Evolutionary conservation across 2,113 vertebrate genomes (phyloP).

Genomic region (Periophthalmodon schlosseri): DNA sequence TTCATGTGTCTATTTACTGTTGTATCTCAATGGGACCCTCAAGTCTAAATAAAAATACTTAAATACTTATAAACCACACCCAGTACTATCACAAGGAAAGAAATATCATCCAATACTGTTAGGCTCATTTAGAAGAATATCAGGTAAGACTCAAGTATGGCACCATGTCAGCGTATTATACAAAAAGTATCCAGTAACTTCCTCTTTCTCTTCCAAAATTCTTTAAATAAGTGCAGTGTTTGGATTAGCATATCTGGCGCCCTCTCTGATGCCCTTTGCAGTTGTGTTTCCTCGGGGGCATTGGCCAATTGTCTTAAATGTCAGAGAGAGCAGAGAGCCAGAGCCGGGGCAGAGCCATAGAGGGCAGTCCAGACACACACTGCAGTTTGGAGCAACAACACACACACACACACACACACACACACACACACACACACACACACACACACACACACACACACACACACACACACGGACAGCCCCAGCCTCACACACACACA

Average conservation of each 20-base stretch:
- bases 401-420: not conserved
- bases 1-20: no score
- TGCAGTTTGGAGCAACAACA: constrained; percentile 32
- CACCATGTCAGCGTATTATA: not conserved
- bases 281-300: constrained; percentile 34
- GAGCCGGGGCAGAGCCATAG: constrained; percentile 40
- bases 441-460: not conserved
- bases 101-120: no score
- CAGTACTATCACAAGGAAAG: no score
- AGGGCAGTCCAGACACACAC: constrained; percentile 49
- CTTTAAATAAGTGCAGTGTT: constrained; percentile 13
- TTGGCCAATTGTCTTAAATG: constrained; percentile 48
- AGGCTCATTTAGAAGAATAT: not conserved
- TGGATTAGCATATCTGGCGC: constrained; percentile 28
- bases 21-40: no score
- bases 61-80: no score
- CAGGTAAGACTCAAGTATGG: not conserved
- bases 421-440: not conserved
- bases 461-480: no score
- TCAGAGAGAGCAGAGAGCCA: constrained; percentile 32
- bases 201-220: not conserved
- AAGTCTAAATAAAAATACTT: no score
- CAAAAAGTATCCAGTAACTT: not conserved
- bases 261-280: constrained; percentile 45
- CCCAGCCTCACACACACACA: constrained; percentile 14